A percentile compares a stretch with the other conserved stretches of the same genome.
Evolutionary conservation across 2,113 vertebrate species (phyloP).

Genomic region (Hystrix cristata): DNA sequence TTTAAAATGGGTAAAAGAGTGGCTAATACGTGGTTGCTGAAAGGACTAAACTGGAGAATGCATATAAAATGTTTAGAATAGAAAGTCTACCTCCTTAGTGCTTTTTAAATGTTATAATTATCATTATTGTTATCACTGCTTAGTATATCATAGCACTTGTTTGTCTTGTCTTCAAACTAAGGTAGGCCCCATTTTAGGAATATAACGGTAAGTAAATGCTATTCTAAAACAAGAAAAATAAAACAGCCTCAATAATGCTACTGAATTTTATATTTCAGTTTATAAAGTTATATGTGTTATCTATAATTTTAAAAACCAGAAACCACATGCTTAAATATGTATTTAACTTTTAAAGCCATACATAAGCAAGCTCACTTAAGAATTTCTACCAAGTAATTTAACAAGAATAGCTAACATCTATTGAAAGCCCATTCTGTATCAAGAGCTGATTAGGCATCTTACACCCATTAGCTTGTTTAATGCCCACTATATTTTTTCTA

Average conservation of each 20-base stretch:
- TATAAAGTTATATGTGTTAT: neutral
- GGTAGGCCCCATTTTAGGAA: neutral
- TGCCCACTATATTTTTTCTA: neutral
- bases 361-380: neutral
- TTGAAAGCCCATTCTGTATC: neutral
- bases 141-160: neutral
- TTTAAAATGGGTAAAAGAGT: neutral
- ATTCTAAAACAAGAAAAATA: neutral
- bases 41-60: neutral
- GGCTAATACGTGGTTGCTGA: neutral
- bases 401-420: neutral
- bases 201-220: neutral
- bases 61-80: neutral
- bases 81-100: neutral
- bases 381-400: neutral
- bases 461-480: neutral
- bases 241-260: neutral
- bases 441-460: neutral
- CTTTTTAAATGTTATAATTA: neutral
- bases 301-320: constrained; percentile 25
- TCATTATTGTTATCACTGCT: neutral
- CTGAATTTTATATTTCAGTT: neutral
- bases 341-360: neutral
- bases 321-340: neutral
- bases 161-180: neutral